Conservation (phyloP, 2,888 invertebrate genomes). For the Melieria crassipennis region DNA sequence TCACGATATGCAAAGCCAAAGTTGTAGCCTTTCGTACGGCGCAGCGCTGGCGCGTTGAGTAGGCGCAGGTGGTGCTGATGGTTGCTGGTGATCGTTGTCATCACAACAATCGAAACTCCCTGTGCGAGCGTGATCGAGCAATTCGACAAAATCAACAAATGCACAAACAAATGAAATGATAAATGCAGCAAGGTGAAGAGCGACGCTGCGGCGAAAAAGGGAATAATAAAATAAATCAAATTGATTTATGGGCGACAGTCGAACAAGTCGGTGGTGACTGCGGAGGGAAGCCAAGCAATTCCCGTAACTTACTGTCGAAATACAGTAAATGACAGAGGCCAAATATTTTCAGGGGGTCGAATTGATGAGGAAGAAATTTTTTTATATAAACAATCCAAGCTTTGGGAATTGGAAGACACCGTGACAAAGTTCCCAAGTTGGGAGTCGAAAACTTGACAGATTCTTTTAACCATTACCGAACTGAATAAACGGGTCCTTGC, state of each 20-base stretch:
- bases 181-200: not conserved
- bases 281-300: slow-evolving; percentile 7
- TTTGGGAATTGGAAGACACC: too few relatives aligned
- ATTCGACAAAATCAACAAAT: slow-evolving; percentile 18
- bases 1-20: slow-evolving; percentile 25
- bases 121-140: slow-evolving; percentile 16
- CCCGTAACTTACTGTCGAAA: slow-evolving; percentile 13
- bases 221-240: slow-evolving; percentile 24
- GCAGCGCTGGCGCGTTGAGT: not conserved
- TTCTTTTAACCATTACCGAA: too few relatives aligned
- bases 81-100: slow-evolving; percentile 20
- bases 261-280: too few relatives aligned
- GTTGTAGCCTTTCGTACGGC: not conserved
- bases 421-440: too few relatives aligned
- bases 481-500: too few relatives aligned
- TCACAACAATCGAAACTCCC: slow-evolving; percentile 11
- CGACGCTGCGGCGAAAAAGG: not conserved
- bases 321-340: too few relatives aligned
- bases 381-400: too few relatives aligned
- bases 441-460: too few relatives aligned
- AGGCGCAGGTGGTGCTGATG: slow-evolving; percentile 1
- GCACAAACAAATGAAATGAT: slow-evolving; percentile 22
- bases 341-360: too few relatives aligned
- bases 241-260: slow-evolving; percentile 12
- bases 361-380: too few relatives aligned